Base-by-base conservation (phyloP, 2,113 vertebrate genomes). In the Pithys albifrons region DNA sequence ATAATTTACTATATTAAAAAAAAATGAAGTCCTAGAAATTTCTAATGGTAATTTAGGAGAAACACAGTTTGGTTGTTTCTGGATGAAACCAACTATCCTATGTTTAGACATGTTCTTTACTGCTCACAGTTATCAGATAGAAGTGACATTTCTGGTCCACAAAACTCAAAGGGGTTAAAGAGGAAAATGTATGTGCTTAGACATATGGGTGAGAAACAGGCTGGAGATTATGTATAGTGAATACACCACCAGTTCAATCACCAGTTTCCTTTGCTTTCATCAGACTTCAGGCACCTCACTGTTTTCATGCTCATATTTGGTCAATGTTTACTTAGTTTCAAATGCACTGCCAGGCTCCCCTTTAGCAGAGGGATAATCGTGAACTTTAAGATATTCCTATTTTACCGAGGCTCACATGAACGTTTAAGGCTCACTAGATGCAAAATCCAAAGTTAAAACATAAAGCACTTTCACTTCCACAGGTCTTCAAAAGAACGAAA, bases 241-340 rank as follows among this genome's bases (percentile, higher is more conserved):
- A 83, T 2, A 77, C 17, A 85, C 48, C 25, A 78, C 18, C 43
- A 83, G 27, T 35, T 72, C 66, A 77, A 67, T 48, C 81, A 74
- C 41, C 3, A 3, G 10, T 37, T 91, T 78, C 74, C 57, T 85
- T 43, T n/a, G 46, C 88, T 93, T 80, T 76, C 88, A 67, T 73
- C 82, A 90, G 82, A 77, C 73, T 75, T 91, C 55, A 19, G 39
- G 72, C 83, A 95, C 64, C 75, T 97, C 82, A 15, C 92, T 95
- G 22, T 88, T 94, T 93, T 93, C 94, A 94, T 83, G 82, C 72
- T 93, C 91, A 62, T 95, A 97, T 95, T 95, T 92, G 92, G 94
- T 95, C 85, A 96, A 85, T 55, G 92, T 92, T 95, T 95, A 97
- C 92, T 93, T 52, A 43, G 67, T 83, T 95, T 62, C 85, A 58